Percentiles rank a stretch among this genome's conserved stretches.
Conservation (phyloP, 2,797 vertebrate species). For the Esox lucius region DNA sequence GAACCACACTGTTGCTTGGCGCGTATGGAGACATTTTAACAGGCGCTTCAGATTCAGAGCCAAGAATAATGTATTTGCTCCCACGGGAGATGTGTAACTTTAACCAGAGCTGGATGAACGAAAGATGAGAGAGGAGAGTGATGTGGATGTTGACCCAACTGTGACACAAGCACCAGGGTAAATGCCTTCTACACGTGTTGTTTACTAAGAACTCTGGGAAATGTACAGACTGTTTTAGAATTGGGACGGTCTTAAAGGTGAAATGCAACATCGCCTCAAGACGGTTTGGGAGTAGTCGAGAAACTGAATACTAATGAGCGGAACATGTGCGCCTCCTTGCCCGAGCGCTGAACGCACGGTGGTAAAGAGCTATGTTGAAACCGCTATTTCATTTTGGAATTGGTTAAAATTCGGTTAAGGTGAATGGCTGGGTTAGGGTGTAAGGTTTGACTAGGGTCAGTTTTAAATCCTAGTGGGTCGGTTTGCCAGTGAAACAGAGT, state of each 20-base stretch:
- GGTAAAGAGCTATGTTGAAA: background rate
- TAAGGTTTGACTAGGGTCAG: too few species aligned
- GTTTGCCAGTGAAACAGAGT: too few species aligned
- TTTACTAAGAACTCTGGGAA: conserved; percentile 56
- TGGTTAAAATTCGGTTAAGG: too few species aligned
- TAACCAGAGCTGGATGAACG: conserved; percentile 6
- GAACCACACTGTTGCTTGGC: background rate
- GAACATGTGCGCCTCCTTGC: conserved; percentile 58
- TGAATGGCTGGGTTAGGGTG: too few species aligned
- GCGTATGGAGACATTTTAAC: background rate
- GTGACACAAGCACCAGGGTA: conserved; percentile 15
- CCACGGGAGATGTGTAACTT: conserved; percentile 13
- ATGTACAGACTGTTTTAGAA: conserved; percentile 67
- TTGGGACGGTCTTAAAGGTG: conserved; percentile 52
- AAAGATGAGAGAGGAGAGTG: background rate
- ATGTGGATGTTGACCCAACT: background rate
- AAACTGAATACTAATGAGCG: conserved; percentile 45
- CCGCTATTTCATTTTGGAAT: background rate
- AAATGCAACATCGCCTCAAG: conserved; percentile 65
- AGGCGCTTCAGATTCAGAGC: background rate
- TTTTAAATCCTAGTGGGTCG: too few species aligned
- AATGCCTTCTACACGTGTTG: conserved; percentile 46
- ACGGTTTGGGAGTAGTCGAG: conserved; percentile 45
- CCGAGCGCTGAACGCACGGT: background rate
- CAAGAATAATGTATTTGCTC: conserved; percentile 39